Evolutionary conservation across 1,140 invertebrate species (phyloP).

Genomic region (Trinorchestia longiramus): DNA sequence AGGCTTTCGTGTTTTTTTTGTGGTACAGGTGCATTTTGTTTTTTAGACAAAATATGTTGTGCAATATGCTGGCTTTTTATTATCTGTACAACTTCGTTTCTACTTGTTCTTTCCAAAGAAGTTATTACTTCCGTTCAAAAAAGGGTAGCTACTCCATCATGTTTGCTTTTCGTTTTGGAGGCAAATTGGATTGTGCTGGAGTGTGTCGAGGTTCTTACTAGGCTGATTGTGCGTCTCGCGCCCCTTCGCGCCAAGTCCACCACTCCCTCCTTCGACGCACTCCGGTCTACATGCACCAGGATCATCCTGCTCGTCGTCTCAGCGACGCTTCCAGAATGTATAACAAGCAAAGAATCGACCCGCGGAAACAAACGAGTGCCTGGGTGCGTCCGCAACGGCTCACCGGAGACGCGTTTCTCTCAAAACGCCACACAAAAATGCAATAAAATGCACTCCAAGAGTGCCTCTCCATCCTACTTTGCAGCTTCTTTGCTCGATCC

Average conservation of each 20-base stretch:
- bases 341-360: conserved; percentile 49
- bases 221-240: conserved; percentile 35
- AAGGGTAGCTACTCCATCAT: background rate
- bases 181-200: background rate
- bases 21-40: background rate
- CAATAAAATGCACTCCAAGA: conserved; percentile 40
- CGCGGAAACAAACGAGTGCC: conserved; percentile 45
- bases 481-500: conserved; percentile 6
- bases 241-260: background rate
- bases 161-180: background rate
- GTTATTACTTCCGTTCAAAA: background rate
- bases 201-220: conserved; percentile 32
- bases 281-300: conserved; percentile 6
- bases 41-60: background rate
- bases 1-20: background rate
- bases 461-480: background rate
- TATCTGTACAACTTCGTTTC: background rate
- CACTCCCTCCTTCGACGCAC: background rate
- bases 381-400: conserved; percentile 46
- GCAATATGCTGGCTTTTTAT: background rate
- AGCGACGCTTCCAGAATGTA: conserved; percentile 47
- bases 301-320: conserved; percentile 39
- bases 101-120: background rate
- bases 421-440: conserved; percentile 54
- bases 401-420: conserved; percentile 49